These are phyloP conservation scores for Orthosia cruda DNA, from an alignment of 2,888 invertebrate genomes.

Conservation along the genomic window DNA sequence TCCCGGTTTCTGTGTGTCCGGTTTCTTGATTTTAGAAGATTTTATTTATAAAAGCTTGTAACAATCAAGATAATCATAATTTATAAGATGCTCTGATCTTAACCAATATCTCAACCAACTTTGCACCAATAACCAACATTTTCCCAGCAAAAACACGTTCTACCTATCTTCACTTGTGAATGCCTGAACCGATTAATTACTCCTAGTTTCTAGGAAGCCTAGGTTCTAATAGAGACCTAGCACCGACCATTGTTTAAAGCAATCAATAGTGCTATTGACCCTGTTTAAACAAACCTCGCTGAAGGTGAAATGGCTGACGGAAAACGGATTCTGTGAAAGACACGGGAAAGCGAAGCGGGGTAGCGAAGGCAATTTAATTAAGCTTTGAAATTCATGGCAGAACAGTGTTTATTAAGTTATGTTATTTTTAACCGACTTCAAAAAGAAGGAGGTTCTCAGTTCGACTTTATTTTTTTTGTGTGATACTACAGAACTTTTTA, in stretches of 20 bases:
- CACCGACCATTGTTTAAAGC: constrained; percentile 22
- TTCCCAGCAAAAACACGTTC: constrained; percentile 4
- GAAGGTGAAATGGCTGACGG: background rate
- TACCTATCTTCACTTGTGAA: background rate
- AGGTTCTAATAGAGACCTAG: constrained; percentile 18
- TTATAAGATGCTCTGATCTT: background rate
- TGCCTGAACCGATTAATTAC: constrained; percentile 21
- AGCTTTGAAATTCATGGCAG: background rate
- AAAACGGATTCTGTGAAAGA: background rate
- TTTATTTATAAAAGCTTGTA: too few relatives aligned
- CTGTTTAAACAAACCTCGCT: constrained; percentile 7
- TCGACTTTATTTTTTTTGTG: too few relatives aligned
- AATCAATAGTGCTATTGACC: constrained; percentile 19
- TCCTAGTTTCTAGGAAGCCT: constrained; percentile 1
- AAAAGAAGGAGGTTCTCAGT: too few relatives aligned
- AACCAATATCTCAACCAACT: background rate
- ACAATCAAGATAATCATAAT: too few relatives aligned
- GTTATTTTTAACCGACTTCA: background rate
- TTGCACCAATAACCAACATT: constrained; percentile 7
- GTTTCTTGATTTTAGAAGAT: too few relatives aligned
- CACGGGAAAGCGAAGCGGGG: background rate
- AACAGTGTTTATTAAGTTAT: background rate
- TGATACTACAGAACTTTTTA: too few relatives aligned
- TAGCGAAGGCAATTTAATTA: background rate
- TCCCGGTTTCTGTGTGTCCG: too few relatives aligned